Percentiles rank a stretch among this genome's conserved stretches.
These are phyloP conservation scores for Eubasilissa regina DNA, from an alignment of 1,140 invertebrate species.

Conservation along the genomic window DNA sequence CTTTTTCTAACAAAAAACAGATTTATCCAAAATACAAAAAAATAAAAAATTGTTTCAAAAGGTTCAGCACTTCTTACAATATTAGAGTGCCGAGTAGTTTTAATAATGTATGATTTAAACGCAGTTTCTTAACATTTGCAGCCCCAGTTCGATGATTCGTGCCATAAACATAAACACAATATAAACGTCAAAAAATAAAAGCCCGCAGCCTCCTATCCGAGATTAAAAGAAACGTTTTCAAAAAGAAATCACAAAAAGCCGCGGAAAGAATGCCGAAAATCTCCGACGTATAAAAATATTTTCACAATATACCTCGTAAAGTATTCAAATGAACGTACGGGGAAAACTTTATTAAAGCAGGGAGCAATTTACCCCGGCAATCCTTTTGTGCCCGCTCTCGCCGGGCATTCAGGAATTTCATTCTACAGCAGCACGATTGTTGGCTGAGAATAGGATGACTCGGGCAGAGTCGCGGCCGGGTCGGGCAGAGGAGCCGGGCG, in stretches of 20 bases:
- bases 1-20: no score
- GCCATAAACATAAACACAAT: constrained; percentile 3
- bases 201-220: neutral
- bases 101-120: neutral
- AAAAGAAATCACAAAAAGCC: constrained; percentile 32
- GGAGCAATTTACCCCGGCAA: constrained; percentile 59
- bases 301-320: constrained; percentile 61
- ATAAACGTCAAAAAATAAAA: constrained; percentile 18
- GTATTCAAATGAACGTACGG: constrained; percentile 60
- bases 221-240: constrained; percentile 6
- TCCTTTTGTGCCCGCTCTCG: constrained; percentile 57
- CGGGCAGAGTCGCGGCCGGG: neutral
- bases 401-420: constrained; percentile 59
- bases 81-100: no score
- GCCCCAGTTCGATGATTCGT: neutral
- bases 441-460: constrained; percentile 28
- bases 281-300: constrained; percentile 58
- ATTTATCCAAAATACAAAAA: no score
- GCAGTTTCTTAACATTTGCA: constrained; percentile 5
- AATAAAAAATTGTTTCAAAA: no score
- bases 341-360: constrained; percentile 61
- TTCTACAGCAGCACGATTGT: constrained; percentile 51
- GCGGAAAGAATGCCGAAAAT: constrained; percentile 57
- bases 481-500: neutral
- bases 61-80: no score